These are phyloP conservation scores for Sphaerophoria rueppellii DNA, from an alignment of 2,888 invertebrate genomes.

Conservation along the genomic window DNA sequence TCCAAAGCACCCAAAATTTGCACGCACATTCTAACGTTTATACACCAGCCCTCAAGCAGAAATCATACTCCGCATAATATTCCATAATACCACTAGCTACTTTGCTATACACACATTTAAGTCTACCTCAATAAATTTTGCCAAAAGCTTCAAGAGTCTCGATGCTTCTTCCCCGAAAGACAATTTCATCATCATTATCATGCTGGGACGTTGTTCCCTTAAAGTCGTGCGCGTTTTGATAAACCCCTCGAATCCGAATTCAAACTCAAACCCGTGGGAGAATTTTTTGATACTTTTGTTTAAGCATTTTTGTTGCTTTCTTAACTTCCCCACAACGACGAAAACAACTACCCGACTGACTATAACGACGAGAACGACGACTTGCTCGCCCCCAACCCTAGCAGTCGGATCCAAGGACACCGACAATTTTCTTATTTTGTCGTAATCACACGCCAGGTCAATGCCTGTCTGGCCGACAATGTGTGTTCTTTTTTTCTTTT, in stretches of 20 bases:
- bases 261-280: constrained; percentile 65
- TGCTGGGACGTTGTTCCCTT: constrained; percentile 42
- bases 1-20: constrained; percentile 42
- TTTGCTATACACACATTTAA: not conserved
- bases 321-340: constrained; percentile 4
- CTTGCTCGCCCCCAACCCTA: not conserved
- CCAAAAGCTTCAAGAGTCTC: constrained; percentile 52
- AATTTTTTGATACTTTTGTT: constrained; percentile 58
- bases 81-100: not conserved
- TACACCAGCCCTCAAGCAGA: constrained; percentile 1
- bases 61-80: not conserved
- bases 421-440: constrained; percentile 71
- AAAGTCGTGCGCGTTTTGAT: constrained; percentile 38
- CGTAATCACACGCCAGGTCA: constrained; percentile 73
- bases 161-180: constrained; percentile 25
- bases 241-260: constrained; percentile 37
- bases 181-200: constrained; percentile 61
- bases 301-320: not conserved
- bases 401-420: constrained; percentile 50
- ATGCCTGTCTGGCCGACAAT: constrained; percentile 73
- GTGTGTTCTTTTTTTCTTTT: constrained; percentile 26
- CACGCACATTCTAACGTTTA: constrained; percentile 3
- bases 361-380: not conserved
- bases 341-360: not conserved
- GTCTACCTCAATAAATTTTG: constrained; percentile 69